Conservation (phyloP, 2,797 vertebrate species). For the Falco berigora region DNA sequence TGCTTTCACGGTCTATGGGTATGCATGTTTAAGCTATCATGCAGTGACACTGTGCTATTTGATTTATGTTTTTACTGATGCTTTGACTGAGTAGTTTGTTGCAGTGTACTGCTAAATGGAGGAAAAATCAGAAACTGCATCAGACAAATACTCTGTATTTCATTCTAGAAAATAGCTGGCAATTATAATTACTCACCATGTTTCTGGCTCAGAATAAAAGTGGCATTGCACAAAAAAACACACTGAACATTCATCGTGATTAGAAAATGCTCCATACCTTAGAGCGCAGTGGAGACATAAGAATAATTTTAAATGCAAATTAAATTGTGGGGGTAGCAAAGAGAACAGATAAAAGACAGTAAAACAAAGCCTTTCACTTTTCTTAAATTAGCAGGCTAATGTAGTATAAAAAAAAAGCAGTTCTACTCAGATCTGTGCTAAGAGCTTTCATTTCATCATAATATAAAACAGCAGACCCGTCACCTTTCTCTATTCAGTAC, state of each 20-base stretch:
- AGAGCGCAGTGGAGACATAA: slow-evolving; percentile 69
- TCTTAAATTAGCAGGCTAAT: slow-evolving; percentile 77
- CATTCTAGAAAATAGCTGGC: slow-evolving; percentile 65
- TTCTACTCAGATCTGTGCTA: slow-evolving; percentile 65
- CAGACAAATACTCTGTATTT: slow-evolving; percentile 52
- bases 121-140: slow-evolving; percentile 41
- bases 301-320: slow-evolving; percentile 82
- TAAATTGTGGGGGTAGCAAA: slow-evolving; percentile 77
- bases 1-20: neutral
- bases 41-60: slow-evolving; percentile 5
- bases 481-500: slow-evolving; percentile 67
- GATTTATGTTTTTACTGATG: slow-evolving; percentile 41
- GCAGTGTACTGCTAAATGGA: slow-evolving; percentile 38
- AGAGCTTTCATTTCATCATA: slow-evolving; percentile 72
- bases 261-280: slow-evolving; percentile 76
- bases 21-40: neutral
- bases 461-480: slow-evolving; percentile 72
- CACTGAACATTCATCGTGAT: slow-evolving; percentile 67
- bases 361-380: slow-evolving; percentile 77
- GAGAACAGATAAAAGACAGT: slow-evolving; percentile 77
- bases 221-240: slow-evolving; percentile 65
- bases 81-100: slow-evolving; percentile 53
- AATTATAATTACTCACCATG: slow-evolving; percentile 73
- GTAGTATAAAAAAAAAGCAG: slow-evolving; percentile 65
- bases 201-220: slow-evolving; percentile 73